Evolutionary conservation across 2,888 invertebrate genomes (phyloP), one percentile per base, ranked within the genome.

Genomic region (Drosophila greeni): DNA sequence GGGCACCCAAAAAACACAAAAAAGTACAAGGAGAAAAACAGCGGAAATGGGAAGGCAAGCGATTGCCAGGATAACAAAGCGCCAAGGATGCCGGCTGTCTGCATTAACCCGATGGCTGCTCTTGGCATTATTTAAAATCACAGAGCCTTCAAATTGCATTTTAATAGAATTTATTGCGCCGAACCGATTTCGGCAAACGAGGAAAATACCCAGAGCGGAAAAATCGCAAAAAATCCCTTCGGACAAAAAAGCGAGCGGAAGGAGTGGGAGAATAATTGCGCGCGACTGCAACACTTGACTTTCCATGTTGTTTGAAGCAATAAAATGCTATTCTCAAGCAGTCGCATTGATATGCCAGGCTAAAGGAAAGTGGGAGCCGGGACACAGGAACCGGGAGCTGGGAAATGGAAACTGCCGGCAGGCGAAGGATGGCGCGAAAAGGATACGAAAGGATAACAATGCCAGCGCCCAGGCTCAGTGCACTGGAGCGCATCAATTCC

Each of bases 101-200:
- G 61, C 61, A 61, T 62, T 62, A 62, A 62, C 61, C 62, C 62
- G 51, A 51, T 51, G 62, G 42, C 62, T 61, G 62, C 62, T 62
- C 72, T 65, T 72, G 75, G 79, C 76, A 73, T 81, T 83, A 83
- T 81, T 84, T 84, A 79, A 82, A 82, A 79, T 82, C 82, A 75
- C 68, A 79, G 76, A 72, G 75, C 76, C 82, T 79, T 82, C 84
- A 84, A 82, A 82, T 82, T 82, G 81, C 82, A 84, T 82, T 82
- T 82, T 84, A 82, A 82, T 84, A 76, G 84, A 82, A 82, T 82
- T 82, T 82, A 84, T 82, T 82, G 84, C 76, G 69, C 72, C 73
- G 76, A 77, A 71, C 77, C 66, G 57, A 70, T 59, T 64, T 45
- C 40, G 45, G 40, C 66, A 67, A 68, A 68, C 71, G 64, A 61